phyloP scores from a whole-genome alignment of 2,888 invertebrate species.

The Pterobdella sp. region DNA sequence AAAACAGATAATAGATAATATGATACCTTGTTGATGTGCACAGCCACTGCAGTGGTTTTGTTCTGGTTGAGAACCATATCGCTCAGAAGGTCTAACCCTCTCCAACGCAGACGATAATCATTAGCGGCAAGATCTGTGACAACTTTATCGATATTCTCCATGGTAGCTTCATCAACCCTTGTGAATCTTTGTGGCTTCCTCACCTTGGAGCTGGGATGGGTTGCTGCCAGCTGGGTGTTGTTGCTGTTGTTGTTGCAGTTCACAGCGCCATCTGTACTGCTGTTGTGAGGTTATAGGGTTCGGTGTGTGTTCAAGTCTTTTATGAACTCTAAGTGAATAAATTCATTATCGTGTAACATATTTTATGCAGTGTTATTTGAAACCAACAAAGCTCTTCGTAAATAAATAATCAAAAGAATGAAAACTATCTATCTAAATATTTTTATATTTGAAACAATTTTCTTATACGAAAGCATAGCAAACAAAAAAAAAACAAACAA shows the following conservation, averaged over 20 bases:
- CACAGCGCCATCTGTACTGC: neutral
- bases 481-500: too few relatives aligned
- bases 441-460: too few relatives aligned
- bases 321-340: too few relatives aligned
- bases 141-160: slow-evolving; percentile 30
- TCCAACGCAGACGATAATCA: slow-evolving; percentile 48
- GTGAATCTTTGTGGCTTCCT: slow-evolving; percentile 1
- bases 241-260: slow-evolving; percentile 5
- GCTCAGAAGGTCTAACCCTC: slow-evolving; percentile 45
- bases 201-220: slow-evolving; percentile 3
- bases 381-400: too few relatives aligned
- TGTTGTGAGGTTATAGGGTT: neutral
- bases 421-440: too few relatives aligned
- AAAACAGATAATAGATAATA: neutral
- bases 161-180: slow-evolving; percentile 29
- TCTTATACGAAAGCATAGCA: too few relatives aligned
- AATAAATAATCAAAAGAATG: too few relatives aligned
- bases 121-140: slow-evolving; percentile 30
- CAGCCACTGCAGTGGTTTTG: slow-evolving; percentile 42
- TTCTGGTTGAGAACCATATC: slow-evolving; percentile 43
- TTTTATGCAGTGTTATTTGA: too few relatives aligned
- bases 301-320: neutral
- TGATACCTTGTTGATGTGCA: slow-evolving; percentile 47
- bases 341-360: too few relatives aligned
- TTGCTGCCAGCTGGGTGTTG: neutral